A percentile compares a stretch with the other conserved stretches of the same genome.
Evolutionary conservation across 2,797 vertebrate species (phyloP).

Genomic region (Urocyon cinereoargenteus): DNA sequence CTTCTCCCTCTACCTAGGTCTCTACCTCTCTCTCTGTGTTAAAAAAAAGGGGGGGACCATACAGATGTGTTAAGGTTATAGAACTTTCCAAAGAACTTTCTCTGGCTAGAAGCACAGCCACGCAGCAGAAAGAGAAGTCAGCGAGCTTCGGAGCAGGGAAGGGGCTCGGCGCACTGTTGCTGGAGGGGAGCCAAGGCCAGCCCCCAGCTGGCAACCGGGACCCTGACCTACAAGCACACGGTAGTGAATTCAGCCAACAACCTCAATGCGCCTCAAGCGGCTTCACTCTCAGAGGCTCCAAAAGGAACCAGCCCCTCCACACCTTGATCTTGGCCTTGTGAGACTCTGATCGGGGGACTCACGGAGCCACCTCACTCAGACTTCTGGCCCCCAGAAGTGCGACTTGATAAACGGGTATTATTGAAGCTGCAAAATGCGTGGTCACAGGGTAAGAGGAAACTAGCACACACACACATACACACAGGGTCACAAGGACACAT

Average conservation of each 20-base stretch:
- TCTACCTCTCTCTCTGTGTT: no score
- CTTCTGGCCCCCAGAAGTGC: background rate
- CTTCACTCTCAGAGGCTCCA: background rate
- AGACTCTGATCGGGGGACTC: background rate
- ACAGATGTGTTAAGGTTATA: no score
- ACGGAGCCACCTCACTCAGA: background rate
- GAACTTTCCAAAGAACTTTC: background rate
- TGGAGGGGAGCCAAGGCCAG: background rate
- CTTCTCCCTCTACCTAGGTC: no score
- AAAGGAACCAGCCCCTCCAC: background rate
- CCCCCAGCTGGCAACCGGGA: background rate
- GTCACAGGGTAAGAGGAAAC: background rate
- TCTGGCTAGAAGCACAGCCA: background rate
- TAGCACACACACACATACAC: background rate
- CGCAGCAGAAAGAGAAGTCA: background rate
- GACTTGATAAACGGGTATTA: background rate
- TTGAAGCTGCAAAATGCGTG: background rate
- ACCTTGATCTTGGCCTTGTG: background rate
- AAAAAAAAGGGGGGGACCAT: background rate
- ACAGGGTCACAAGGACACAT: background rate
- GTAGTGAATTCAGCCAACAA: background rate
- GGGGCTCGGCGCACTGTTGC: accelerated
- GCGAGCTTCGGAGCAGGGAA: background rate
- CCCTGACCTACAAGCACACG: background rate
- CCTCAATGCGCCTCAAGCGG: background rate